Evolutionary conservation across 2,797 vertebrate genomes (phyloP).

Genomic region (Falco columbarius): DNA sequence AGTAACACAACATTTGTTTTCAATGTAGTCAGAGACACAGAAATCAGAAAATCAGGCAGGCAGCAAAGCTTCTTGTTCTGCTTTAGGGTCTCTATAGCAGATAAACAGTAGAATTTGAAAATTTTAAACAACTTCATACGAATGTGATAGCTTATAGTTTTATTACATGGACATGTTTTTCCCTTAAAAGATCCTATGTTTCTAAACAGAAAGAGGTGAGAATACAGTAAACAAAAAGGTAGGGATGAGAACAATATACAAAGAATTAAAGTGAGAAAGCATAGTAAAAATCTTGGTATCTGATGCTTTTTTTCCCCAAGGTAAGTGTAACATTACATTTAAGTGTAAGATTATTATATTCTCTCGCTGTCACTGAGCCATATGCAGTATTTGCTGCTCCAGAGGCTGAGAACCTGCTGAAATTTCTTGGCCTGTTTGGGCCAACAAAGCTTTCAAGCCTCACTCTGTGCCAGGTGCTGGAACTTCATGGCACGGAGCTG

Average conservation of each 20-base stretch:
- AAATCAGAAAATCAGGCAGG: neutral
- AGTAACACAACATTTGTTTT: conserved; percentile 19
- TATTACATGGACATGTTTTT: neutral
- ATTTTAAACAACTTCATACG: neutral
- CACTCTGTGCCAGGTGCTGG: neutral
- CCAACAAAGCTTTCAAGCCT: neutral
- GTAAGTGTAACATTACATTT: neutral
- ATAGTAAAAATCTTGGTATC: neutral
- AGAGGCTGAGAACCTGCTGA: neutral
- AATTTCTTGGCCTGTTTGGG: neutral
- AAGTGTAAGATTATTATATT: neutral
- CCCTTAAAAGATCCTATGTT: neutral
- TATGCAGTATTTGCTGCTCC: neutral
- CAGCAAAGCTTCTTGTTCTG: neutral
- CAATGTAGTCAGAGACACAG: neutral
- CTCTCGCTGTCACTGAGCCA: neutral
- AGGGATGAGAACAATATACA: neutral
- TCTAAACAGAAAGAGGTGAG: neutral
- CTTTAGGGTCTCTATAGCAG: neutral
- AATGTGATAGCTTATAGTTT: neutral
- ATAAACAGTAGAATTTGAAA: neutral
- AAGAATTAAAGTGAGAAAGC: neutral
- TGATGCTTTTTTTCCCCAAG: neutral
- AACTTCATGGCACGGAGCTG: neutral
- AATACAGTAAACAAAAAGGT: neutral